A percentile compares a stretch with the other conserved stretches of the same genome.
Conservation (phyloP, 2,797 vertebrate species). For the Betta splendens region DNA sequence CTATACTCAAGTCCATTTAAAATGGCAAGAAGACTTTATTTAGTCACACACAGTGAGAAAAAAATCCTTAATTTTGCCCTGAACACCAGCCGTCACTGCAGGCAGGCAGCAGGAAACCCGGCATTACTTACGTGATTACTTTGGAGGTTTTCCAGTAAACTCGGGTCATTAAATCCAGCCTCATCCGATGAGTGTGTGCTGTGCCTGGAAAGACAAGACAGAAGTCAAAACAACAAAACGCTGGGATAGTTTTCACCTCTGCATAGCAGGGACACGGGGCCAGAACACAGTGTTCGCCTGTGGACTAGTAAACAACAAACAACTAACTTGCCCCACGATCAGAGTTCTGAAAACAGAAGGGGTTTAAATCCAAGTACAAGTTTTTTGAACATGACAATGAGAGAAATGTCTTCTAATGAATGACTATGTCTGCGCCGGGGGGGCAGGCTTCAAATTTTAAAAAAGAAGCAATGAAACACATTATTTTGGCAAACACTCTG, state of each 20-base stretch:
- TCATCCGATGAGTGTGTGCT: conserved; percentile 88
- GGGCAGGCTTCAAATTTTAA: not conserved
- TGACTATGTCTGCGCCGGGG: not conserved
- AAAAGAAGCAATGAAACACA: not conserved
- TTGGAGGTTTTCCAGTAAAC: conserved; percentile 96
- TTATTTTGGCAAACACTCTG: not conserved
- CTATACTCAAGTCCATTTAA: conserved; percentile 5
- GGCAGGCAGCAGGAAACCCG: conserved; percentile 36
- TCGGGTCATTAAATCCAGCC: conserved; percentile 90
- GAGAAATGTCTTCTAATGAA: not conserved
- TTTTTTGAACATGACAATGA: conserved; percentile 9
- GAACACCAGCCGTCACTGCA: conserved; percentile 21
- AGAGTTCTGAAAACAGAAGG: conserved; percentile 12
- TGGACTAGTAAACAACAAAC: conserved; percentile 5
- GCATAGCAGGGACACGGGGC: conserved; percentile 4
- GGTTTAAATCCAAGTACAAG: not conserved
- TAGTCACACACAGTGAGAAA: conserved; percentile 30
- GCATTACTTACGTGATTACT: conserved; percentile 93
- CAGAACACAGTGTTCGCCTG: conserved; percentile 9
- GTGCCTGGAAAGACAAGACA: conserved; percentile 83
- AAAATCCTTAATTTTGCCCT: conserved; percentile 39
- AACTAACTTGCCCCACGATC: not conserved
- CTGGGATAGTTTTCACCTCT: conserved; percentile 9
- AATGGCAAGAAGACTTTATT: conserved; percentile 15
- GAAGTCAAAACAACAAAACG: conserved; percentile 41